Base-by-base conservation (phyloP, 1,140 invertebrate species). In the Holcopasites calliopsidis region DNA sequence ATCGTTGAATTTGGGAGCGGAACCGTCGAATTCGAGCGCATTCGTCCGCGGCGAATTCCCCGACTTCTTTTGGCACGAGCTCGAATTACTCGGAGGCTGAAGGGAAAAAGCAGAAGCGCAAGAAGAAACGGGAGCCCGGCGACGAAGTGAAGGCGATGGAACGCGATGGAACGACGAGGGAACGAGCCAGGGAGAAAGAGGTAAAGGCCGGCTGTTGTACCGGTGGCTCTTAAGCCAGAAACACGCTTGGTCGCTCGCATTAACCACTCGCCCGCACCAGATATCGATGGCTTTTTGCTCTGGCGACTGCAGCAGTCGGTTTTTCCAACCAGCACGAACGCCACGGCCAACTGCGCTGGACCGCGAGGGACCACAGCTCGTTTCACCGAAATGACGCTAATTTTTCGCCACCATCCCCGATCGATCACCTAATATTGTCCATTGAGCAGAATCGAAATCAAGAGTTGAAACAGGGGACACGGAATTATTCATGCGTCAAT, bases 61-160 rank as follows among this genome's bases (percentile, higher is more conserved):
- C 58, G 38, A 47, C 69, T 84, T 85, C 76, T 88, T 85, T 80
- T 80, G 82, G 74, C 85, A 87, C 84, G 84, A 86, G 79, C 80
- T 85, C 85, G 82, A 86, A 86, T 86, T 85, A 85, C 83, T 79
- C 65, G 49, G 26, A 8, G 61, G 44, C 31, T 38, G 70, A 13
- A 40, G 18, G 26, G 31, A 80, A 78, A 76, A 70, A 71, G 57
- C 31, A 33, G 70, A 64, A 42, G 44, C 60, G 80, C 50, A 69
- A 79, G 76, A 62, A 69, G 26, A 50, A n/a, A 23, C 42, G 13
- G 49, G 49, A 55, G 47, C 18, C 21, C 42, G 28, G 40, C 21
- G 57, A 38, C 55, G 13, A 58, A n/a, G n/a, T n/a, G n/a, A n/a
- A n/a, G n/a, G n/a, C n/a, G n/a, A n/a, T n/a, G 54, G 60, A 38